Base-by-base conservation (phyloP, 1,140 invertebrate genomes). In the Battus philenor region DNA sequence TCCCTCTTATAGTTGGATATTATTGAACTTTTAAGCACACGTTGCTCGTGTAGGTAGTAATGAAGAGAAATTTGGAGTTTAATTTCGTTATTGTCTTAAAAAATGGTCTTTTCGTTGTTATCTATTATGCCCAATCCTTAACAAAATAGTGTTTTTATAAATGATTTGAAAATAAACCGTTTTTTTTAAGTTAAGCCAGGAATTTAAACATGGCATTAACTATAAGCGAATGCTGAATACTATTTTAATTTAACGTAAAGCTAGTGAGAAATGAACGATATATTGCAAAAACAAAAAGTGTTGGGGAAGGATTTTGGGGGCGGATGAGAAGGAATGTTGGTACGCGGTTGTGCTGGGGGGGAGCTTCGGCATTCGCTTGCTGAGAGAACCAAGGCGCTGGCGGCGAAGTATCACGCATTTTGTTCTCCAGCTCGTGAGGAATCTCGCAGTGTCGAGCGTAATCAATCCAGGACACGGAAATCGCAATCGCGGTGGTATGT, bases 401-500 rank as follows among this genome's bases (percentile, higher is more conserved):
- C 80, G 46, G 76, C 76, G 20, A 70, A 68, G 46, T 81, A 73
- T 57, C 74, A 81, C 49, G 77, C 75, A 26, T 58, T 78, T 59
- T 68, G 80, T 11, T 77, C 80, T 46, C 76, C 80, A 30, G 72
- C 76, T 8, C 73, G 77, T 33, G 75, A 79, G 10, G 59, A 61
- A 22, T 41, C 38, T 18, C 66, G 72, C 43, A 73, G 66, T 39
- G 46, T 59, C 8, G 74, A 81, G 38, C 73, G 77, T 29, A 65
- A 71, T 38, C 67, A 74, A 16, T 54, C 61, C 49, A 75, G 67
- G 46, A 69, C 68, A 33, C 66, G 74, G 50, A 84, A 84, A 41
- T 84, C 80, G 4, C 80, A 84, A 47, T 80, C 80, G 20, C 55
- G 74, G 38, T 84, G 80, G 80, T 84, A 84, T 38, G 77, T 84